Percentiles rank a stretch among this genome's conserved stretches.
phyloP scores from a whole-genome alignment of 1,140 invertebrate genomes.

The Wiebesia pumilae region DNA sequence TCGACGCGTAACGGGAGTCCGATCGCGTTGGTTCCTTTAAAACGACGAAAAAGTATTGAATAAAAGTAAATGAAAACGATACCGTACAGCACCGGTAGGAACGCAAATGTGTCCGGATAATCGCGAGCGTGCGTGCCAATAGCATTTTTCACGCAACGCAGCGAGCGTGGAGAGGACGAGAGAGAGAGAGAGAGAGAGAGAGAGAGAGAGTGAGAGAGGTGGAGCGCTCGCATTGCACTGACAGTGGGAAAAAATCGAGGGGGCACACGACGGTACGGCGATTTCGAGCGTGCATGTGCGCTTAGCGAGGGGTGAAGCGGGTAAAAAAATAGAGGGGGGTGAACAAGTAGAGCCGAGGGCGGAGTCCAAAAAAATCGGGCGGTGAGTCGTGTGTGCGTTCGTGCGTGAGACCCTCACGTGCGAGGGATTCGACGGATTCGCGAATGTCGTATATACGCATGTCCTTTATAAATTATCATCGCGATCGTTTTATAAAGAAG shows the following conservation, averaged over 20 bases:
- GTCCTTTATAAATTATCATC: neutral
- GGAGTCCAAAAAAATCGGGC: conserved; percentile 59
- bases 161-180: conserved; percentile 43
- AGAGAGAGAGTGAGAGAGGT: conserved; percentile 47
- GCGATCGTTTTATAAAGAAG: neutral
- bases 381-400: conserved; percentile 12
- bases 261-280: neutral
- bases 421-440: neutral
- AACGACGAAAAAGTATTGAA: conserved; percentile 48
- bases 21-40: neutral
- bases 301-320: neutral
- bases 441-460: neutral
- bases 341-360: conserved; percentile 53
- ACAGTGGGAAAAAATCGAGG: conserved; percentile 13
- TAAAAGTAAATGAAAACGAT: neutral
- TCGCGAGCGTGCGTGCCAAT: conserved; percentile 11
- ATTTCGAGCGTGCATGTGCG: neutral
- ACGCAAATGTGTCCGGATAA: neutral
- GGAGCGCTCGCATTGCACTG: neutral
- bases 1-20: conserved; percentile 4
- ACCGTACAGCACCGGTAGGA: neutral
- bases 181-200: neutral
- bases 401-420: conserved; percentile 17
- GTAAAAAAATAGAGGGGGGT: neutral
- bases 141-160: neutral